Conservation (phyloP, 2,797 vertebrate genomes). For the Spondyliosoma cantharus region DNA sequence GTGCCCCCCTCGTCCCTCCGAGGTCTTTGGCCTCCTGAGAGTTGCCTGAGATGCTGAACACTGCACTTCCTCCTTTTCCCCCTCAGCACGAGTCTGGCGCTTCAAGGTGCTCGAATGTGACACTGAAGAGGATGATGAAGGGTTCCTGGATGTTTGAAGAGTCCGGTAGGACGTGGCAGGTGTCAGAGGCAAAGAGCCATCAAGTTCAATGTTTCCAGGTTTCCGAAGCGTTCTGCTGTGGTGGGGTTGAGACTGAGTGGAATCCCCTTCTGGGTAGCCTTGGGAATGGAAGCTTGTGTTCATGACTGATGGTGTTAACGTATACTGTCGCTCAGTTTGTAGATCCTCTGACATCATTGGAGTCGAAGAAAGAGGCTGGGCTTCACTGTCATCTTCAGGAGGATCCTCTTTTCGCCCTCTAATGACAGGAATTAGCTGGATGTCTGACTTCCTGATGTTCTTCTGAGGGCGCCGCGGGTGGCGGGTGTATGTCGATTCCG, state of each 20-base stretch:
- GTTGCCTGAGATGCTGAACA: slow-evolving; percentile 68
- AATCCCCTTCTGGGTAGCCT: slow-evolving; percentile 67
- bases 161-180: slow-evolving; percentile 72
- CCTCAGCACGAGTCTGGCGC: slow-evolving; percentile 45
- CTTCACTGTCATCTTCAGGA: slow-evolving; percentile 68
- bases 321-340: slow-evolving; percentile 63
- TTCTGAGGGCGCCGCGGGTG: slow-evolving; percentile 93
- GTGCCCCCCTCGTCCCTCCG: slow-evolving; percentile 58
- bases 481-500: slow-evolving; percentile 89
- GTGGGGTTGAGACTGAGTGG: slow-evolving; percentile 46
- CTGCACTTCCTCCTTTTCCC: slow-evolving; percentile 35
- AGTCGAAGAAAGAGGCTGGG: slow-evolving; percentile 75
- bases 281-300: slow-evolving; percentile 86
- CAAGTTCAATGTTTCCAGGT: slow-evolving; percentile 79
- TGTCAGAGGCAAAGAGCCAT: slow-evolving; percentile 70
- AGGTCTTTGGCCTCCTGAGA: slow-evolving; percentile 81
- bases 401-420: slow-evolving; percentile 82
- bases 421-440: slow-evolving; percentile 90
- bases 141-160: slow-evolving; percentile 79
- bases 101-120: slow-evolving; percentile 76
- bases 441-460: slow-evolving; percentile 94
- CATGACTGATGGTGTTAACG: slow-evolving; percentile 64
- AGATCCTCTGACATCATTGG: slow-evolving; percentile 59
- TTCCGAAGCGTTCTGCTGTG: slow-evolving; percentile 79
- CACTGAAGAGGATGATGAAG: slow-evolving; percentile 76